phyloP scores from a whole-genome alignment of 2,797 vertebrate genomes.

The Varecia variegata region DNA sequence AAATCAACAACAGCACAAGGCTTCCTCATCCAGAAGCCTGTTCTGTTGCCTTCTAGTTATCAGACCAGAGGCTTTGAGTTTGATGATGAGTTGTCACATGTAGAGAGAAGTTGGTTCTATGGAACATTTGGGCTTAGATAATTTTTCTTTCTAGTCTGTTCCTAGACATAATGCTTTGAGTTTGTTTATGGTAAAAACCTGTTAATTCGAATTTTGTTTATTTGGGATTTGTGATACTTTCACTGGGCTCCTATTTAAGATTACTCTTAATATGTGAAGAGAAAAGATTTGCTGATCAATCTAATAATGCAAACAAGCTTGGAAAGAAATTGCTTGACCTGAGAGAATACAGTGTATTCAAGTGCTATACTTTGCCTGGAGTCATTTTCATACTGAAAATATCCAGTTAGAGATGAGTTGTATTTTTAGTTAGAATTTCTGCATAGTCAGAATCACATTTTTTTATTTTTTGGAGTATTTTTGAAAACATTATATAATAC shows the following conservation, averaged over 20 bases:
- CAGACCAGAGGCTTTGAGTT: not conserved
- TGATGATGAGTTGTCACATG: slow-evolving; percentile 13
- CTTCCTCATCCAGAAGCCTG: slow-evolving; percentile 1
- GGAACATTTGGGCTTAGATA: not conserved
- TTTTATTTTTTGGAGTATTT: slow-evolving; percentile 33
- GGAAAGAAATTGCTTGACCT: slow-evolving; percentile 42
- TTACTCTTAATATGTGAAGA: slow-evolving; percentile 5
- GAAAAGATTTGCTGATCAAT: slow-evolving; percentile 5
- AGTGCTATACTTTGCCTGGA: slow-evolving; percentile 14
- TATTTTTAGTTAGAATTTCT: slow-evolving; percentile 53
- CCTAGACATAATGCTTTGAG: not conserved
- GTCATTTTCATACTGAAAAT: slow-evolving; percentile 10
- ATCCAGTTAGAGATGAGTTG: slow-evolving; percentile 18
- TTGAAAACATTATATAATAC: slow-evolving; percentile 11
- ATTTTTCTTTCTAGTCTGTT: slow-evolving; percentile 50
- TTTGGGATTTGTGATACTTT: slow-evolving; percentile 31
- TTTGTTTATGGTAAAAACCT: slow-evolving; percentile 34
- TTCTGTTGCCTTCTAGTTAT: not conserved
- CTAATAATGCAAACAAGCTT: slow-evolving; percentile 37
- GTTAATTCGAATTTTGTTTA: slow-evolving; percentile 15
- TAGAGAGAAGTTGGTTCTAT: not conserved
- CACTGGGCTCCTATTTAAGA: slow-evolving; percentile 11
- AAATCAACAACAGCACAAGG: not conserved
- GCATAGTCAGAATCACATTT: not conserved
- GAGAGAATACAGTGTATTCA: not conserved